Percentiles rank a stretch among this genome's conserved stretches.
These are phyloP conservation scores for Hypotaenidia okinawae DNA, from an alignment of 2,797 vertebrate species.

Conservation along the genomic window DNA sequence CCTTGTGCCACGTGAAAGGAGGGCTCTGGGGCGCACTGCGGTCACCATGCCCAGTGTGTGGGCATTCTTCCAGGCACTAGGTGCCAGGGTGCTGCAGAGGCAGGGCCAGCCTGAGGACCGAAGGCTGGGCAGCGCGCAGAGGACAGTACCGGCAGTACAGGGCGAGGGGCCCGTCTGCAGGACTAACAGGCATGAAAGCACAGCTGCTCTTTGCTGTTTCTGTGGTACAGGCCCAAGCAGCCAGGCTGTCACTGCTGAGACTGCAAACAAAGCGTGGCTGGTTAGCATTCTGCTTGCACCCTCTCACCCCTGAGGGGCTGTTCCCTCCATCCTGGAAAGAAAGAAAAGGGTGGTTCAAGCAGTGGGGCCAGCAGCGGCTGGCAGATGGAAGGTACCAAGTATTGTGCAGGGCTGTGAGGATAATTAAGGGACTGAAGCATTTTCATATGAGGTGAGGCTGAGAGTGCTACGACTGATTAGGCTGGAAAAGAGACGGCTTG, in stretches of 20 bases:
- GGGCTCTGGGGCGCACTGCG: accelerated
- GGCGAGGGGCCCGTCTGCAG: neutral
- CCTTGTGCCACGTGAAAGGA: neutral
- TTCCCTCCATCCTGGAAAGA: neutral
- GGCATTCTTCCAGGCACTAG: neutral
- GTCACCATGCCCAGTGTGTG: accelerated
- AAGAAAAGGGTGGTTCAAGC: neutral
- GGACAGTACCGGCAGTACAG: neutral
- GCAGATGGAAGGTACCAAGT: neutral
- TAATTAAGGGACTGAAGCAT: neutral
- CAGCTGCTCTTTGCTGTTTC: neutral
- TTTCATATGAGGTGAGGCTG: neutral
- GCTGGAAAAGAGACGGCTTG: neutral
- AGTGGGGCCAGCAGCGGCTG: neutral
- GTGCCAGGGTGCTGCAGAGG: accelerated
- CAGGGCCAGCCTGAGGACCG: neutral
- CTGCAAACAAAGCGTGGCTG: constrained; percentile 11
- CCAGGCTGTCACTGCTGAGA: neutral
- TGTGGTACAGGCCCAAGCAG: neutral
- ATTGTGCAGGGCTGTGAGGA: neutral
- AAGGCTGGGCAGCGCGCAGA: accelerated
- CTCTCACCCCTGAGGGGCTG: neutral
- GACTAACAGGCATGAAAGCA: neutral
- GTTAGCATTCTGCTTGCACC: neutral
- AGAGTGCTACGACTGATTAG: neutral